phyloP scores from a whole-genome alignment of 2,113 vertebrate genomes.

The Alosa alosa region DNA sequence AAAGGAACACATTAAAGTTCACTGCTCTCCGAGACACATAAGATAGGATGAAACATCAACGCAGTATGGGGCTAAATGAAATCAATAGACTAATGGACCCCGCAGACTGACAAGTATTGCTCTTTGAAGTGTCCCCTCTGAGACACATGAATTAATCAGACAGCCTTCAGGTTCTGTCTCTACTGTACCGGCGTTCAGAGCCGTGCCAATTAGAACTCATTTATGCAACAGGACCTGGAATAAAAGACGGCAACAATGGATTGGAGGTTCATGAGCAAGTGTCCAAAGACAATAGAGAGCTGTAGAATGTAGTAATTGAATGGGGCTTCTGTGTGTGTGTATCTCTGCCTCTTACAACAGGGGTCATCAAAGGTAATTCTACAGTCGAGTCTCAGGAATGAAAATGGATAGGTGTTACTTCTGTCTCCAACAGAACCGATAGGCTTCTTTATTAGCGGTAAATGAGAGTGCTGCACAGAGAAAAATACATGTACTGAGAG shows the following conservation, averaged over 20 bases:
- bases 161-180: background rate
- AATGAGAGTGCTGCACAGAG: background rate
- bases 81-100: constrained; percentile 18
- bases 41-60: background rate
- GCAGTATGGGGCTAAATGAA: constrained; percentile 12
- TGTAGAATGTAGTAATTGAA: background rate
- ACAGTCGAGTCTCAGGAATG: background rate
- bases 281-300: background rate
- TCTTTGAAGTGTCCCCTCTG: constrained; percentile 12
- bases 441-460: background rate
- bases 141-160: constrained; percentile 13
- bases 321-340: background rate
- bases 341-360: background rate
- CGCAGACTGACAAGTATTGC: background rate
- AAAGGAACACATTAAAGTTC: constrained; percentile 3
- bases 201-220: constrained; percentile 3
- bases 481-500: background rate
- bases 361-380: background rate
- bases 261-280: background rate
- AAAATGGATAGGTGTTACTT: background rate
- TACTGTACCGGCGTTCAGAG: background rate
- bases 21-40: background rate
- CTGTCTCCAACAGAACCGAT: background rate
- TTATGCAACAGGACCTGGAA: background rate
- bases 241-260: background rate